These are phyloP conservation scores for Ephestia elutella DNA, from an alignment of 1,140 invertebrate genomes.

Conservation along the genomic window DNA sequence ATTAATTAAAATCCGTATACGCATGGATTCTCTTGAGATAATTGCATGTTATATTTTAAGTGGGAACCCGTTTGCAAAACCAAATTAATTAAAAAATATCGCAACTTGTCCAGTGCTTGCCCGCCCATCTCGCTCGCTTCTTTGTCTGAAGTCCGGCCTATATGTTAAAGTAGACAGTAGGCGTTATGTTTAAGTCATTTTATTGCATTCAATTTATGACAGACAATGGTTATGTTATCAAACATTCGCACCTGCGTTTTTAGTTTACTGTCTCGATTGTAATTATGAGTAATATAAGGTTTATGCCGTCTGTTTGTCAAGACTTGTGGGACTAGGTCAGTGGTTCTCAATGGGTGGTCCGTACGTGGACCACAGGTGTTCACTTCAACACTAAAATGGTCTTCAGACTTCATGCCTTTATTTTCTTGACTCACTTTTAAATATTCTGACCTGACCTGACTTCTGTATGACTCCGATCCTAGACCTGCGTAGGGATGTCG, in stretches of 20 bases:
- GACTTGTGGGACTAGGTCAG: too few species aligned
- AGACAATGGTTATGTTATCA: slow-evolving; percentile 4
- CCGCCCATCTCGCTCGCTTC: neutral
- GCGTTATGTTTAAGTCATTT: neutral
- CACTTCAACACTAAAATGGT: too few species aligned
- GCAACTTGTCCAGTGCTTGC: neutral
- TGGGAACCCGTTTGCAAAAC: neutral
- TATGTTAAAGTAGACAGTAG: neutral
- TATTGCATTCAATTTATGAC: neutral
- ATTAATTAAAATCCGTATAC: neutral
- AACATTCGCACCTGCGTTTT: slow-evolving; percentile 3
- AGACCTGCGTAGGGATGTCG: too few species aligned
- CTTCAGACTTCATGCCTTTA: too few species aligned
- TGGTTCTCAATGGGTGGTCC: too few species aligned
- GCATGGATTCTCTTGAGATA: neutral
- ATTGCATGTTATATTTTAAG: neutral
- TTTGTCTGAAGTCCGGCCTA: neutral
- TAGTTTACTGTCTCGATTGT: neutral
- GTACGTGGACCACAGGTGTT: too few species aligned
- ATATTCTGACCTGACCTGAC: too few species aligned
- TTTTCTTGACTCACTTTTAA: too few species aligned
- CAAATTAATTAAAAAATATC: neutral
- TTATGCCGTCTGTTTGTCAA: too few species aligned
- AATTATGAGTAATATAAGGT: too few species aligned
- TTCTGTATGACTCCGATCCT: too few species aligned